Evolutionary conservation across 1,140 invertebrate species (phyloP).

Genomic region (Ceratina calcarata): DNA sequence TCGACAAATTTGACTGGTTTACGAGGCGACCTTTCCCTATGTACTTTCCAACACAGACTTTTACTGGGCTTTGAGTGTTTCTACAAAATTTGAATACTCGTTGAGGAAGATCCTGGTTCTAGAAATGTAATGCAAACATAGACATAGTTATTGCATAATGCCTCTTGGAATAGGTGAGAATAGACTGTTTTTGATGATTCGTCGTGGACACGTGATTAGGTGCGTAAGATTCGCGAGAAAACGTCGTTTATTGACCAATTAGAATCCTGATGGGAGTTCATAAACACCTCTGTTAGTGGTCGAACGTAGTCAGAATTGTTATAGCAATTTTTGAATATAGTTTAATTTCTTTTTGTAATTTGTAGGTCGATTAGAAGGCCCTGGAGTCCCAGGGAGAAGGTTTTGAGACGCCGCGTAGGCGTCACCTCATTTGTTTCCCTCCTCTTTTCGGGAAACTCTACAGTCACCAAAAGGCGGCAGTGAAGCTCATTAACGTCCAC

Average conservation of each 20-base stretch:
- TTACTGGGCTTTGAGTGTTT: too few species aligned
- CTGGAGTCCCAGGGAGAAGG: conserved; percentile 21
- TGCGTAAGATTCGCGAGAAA: conserved; percentile 31
- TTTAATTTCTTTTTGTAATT: too few species aligned
- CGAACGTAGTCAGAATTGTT: too few species aligned
- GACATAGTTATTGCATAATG: too few species aligned
- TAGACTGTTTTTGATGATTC: too few species aligned
- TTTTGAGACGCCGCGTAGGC: conserved; percentile 44
- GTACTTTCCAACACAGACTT: too few species aligned
- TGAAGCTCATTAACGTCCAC: conserved; percentile 72
- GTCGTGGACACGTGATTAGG: neutral
- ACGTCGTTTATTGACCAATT: conserved; percentile 47
- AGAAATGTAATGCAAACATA: too few species aligned
- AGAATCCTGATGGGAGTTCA: conserved; percentile 13
- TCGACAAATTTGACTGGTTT: conserved; percentile 70
- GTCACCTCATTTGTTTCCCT: conserved; percentile 59
- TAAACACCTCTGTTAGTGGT: neutral
- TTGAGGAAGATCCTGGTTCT: too few species aligned
- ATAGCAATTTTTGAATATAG: too few species aligned
- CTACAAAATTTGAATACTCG: too few species aligned
- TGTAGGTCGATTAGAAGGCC: too few species aligned
- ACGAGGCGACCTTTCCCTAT: conserved; percentile 48
- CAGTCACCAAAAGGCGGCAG: conserved; percentile 61
- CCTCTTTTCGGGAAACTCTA: conserved; percentile 49
- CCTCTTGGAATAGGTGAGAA: too few species aligned